Conservation (phyloP, 2,888 invertebrate genomes). For the Rhingia rostrata region DNA sequence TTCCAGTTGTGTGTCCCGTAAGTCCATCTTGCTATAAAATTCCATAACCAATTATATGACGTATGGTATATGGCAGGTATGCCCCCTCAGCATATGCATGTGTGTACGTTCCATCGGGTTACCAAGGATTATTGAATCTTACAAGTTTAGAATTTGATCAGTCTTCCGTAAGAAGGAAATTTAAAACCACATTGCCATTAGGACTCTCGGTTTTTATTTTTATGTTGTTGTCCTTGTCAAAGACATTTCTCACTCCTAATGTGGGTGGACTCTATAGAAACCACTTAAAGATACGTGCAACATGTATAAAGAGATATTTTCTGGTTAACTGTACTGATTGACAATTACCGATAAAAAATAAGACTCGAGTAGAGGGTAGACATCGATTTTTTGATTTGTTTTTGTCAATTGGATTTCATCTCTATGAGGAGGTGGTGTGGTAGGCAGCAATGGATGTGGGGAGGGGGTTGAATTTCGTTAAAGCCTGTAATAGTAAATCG, state of each 20-base stretch:
- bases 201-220: conserved; percentile 33
- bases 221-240: conserved; percentile 1
- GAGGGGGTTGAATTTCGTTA: neutral
- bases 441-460: neutral
- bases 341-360: conserved; percentile 61
- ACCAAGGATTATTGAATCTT: conserved; percentile 68
- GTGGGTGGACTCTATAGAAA: conserved; percentile 57
- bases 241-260: conserved; percentile 25
- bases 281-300: conserved; percentile 24
- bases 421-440: too few relatives aligned
- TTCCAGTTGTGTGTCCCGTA: conserved; percentile 17
- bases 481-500: too few relatives aligned
- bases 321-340: conserved; percentile 57
- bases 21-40: conserved; percentile 65
- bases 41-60: conserved; percentile 70
- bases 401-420: too few relatives aligned
- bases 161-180: conserved; percentile 67
- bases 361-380: conserved; percentile 18
- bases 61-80: conserved; percentile 17
- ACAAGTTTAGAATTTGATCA: conserved; percentile 65
- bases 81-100: neutral
- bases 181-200: conserved; percentile 74
- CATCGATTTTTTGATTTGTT: conserved; percentile 43
- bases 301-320: neutral
- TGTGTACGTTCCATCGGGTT: conserved; percentile 27